phyloP scores from a whole-genome alignment of 2,888 invertebrate species.

The Apotomis capreana region DNA sequence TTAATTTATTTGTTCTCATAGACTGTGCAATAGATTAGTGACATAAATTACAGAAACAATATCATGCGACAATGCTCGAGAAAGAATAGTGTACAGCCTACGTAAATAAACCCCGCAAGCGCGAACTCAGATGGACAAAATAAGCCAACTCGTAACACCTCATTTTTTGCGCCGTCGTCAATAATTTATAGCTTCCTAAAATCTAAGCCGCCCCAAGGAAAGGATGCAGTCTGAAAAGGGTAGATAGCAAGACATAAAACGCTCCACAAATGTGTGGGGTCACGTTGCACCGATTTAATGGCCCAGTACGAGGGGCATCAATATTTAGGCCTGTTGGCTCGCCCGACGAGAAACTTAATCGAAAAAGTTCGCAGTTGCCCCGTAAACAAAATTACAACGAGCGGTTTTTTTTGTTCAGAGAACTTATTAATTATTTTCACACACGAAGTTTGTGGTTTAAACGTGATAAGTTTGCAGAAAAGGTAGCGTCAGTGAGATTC shows the following conservation, averaged over 20 bases:
- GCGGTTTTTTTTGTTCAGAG: conserved; percentile 27
- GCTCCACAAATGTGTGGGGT: conserved; percentile 1
- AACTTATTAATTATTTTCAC: conserved; percentile 38
- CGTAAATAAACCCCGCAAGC: not conserved
- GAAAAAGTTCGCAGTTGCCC: conserved; percentile 34
- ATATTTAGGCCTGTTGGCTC: conserved; percentile 21
- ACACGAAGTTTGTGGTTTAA: conserved; percentile 27
- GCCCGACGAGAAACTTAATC: conserved; percentile 36
- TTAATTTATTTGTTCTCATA: no score
- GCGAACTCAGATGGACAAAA: not conserved
- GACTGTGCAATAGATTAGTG: no score
- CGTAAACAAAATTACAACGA: conserved; percentile 35
- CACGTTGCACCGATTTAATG: conserved; percentile 22
- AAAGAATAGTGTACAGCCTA: not conserved
- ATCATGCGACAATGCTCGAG: not conserved
- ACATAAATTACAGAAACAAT: not conserved
- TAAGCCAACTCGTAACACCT: conserved; percentile 5
- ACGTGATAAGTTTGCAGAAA: conserved; percentile 1
- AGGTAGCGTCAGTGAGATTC: not conserved
- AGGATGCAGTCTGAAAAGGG: conserved; percentile 6
- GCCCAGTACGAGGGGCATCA: conserved; percentile 8
- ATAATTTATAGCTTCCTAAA: conserved; percentile 27
- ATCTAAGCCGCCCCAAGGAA: conserved; percentile 7
- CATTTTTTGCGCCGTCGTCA: conserved; percentile 13
- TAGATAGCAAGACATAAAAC: conserved; percentile 10